Conservation (phyloP, 2,797 vertebrate genomes). For the Sebastes matsubarae region DNA sequence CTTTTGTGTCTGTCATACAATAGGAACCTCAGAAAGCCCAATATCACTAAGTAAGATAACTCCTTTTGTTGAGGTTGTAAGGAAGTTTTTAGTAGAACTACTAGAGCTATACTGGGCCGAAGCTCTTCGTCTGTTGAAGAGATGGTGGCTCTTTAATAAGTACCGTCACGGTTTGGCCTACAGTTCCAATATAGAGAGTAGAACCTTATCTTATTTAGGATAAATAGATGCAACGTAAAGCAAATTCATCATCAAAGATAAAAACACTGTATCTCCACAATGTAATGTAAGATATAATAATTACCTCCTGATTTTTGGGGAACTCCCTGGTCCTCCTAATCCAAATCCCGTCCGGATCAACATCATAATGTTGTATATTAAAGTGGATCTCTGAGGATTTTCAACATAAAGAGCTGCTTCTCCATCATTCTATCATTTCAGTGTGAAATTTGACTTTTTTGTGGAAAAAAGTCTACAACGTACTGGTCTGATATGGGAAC, state of each 20-base stretch:
- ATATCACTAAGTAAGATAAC: neutral
- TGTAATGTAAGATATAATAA: neutral
- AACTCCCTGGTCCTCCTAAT: neutral
- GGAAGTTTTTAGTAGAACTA: neutral
- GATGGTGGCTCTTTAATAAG: neutral
- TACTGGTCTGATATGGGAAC: neutral
- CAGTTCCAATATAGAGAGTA: neutral
- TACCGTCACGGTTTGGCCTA: neutral
- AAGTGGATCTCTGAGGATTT: neutral
- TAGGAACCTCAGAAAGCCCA: neutral
- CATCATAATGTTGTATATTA: neutral
- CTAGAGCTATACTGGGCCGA: neutral
- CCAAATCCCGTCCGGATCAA: neutral
- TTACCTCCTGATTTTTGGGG: neutral
- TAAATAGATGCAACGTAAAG: neutral
- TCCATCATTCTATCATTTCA: neutral
- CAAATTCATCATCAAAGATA: neutral
- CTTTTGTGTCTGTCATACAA: neutral
- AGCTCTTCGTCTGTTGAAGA: neutral
- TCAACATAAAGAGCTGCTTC: neutral
- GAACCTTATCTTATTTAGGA: neutral
- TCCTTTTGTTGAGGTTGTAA: neutral
- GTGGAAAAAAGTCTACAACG: neutral
- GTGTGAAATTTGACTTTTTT: neutral
- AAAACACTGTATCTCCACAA: neutral